A percentile compares a stretch with the other conserved stretches of the same genome.
Evolutionary conservation across 1,140 invertebrate species (phyloP).

Genomic region (Alviniconcha marisindica): DNA sequence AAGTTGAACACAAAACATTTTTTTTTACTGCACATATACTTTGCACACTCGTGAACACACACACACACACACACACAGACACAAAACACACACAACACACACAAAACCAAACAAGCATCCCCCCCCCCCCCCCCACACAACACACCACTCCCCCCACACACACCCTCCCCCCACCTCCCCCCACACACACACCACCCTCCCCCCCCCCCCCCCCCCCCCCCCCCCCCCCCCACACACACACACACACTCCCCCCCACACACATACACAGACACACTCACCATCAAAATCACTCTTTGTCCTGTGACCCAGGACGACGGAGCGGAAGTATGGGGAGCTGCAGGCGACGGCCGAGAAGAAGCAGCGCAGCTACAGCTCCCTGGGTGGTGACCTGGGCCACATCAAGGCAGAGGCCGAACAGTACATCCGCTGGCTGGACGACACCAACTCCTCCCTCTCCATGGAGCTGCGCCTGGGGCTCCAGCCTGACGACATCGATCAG

Average conservation of each 20-base stretch:
- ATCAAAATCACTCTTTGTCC: neutral
- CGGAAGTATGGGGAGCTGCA: constrained; percentile 54
- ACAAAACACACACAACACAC: too few relatives aligned
- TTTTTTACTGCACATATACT: too few relatives aligned
- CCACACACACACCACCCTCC: too few relatives aligned
- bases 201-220: too few relatives aligned
- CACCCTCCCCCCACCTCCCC: neutral
- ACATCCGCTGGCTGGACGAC: constrained; percentile 87
- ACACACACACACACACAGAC: too few relatives aligned
- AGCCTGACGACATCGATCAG: constrained; percentile 56
- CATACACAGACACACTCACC: neutral
- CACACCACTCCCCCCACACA: too few relatives aligned
- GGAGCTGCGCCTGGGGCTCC: constrained; percentile 84
- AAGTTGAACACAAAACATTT: too few relatives aligned
- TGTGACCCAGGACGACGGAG: constrained; percentile 54
- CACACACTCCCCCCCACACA: too few relatives aligned
- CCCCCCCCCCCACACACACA: too few relatives aligned
- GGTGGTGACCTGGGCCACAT: constrained; percentile 58
- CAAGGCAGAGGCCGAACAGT: constrained; percentile 67
- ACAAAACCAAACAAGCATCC: too few relatives aligned
- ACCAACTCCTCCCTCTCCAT: constrained; percentile 80
- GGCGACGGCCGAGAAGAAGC: constrained; percentile 49
- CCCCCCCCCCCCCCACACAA: too few relatives aligned
- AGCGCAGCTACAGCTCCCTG: constrained; percentile 52
- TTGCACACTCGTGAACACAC: too few relatives aligned